Evolutionary conservation across 2,888 invertebrate species (phyloP).

Genomic region (Oscheius onirici): DNA sequence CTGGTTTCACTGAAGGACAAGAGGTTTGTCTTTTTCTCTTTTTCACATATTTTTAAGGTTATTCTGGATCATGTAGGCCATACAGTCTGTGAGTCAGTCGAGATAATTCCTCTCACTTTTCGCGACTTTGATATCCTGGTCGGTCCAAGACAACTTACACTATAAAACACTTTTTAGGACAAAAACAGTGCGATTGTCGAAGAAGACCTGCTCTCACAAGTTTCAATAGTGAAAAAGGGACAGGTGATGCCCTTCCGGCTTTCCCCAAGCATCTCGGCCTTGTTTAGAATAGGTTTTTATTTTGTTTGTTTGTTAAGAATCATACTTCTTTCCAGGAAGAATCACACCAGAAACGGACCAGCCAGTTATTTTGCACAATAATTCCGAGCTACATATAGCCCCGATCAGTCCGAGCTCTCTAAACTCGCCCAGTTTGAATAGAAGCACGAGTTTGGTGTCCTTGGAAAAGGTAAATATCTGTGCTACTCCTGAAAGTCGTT

Average conservation of each 20-base stretch:
- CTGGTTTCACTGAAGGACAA: constrained; percentile 51
- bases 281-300: constrained; percentile 51
- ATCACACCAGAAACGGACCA: constrained; percentile 46
- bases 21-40: constrained; percentile 45
- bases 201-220: constrained; percentile 58
- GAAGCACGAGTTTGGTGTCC: neutral
- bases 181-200: constrained; percentile 50
- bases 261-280: constrained; percentile 48
- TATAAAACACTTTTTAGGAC: constrained; percentile 34
- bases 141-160: neutral
- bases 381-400: constrained; percentile 54
- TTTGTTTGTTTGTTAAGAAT: neutral
- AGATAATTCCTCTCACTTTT: constrained; percentile 49
- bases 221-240: constrained; percentile 57
- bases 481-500: constrained; percentile 1
- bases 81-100: constrained; percentile 49
- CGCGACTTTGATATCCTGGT: constrained; percentile 57
- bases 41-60: constrained; percentile 39
- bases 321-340: constrained; percentile 42
- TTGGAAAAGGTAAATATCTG: constrained; percentile 31
- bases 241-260: constrained; percentile 60
- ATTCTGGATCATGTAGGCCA: constrained; percentile 47
- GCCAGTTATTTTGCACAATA: constrained; percentile 44
- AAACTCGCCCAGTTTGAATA: neutral
- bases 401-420: constrained; percentile 13